Evolutionary conservation across 2,888 invertebrate species (phyloP).

Genomic region (Tineola bisselliella): DNA sequence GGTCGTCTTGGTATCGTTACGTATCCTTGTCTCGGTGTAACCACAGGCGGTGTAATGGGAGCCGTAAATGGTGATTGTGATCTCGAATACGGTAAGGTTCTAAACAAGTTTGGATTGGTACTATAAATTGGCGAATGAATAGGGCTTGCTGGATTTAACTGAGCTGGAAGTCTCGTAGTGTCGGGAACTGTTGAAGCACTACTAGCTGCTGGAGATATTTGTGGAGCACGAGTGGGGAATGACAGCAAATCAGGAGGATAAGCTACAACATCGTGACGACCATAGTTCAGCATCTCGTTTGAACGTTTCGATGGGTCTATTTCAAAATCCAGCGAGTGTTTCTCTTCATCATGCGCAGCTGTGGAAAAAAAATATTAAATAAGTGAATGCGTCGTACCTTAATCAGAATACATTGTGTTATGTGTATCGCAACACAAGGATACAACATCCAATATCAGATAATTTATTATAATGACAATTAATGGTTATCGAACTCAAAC

Average conservation of each 20-base stretch:
- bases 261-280: slow-evolving; percentile 68
- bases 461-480: too few species aligned
- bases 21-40: slow-evolving; percentile 81
- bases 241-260: slow-evolving; percentile 85
- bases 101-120: slow-evolving; percentile 74
- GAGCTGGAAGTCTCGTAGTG: slow-evolving; percentile 70
- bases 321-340: slow-evolving; percentile 73
- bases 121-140: slow-evolving; percentile 74
- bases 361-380: slow-evolving; percentile 19
- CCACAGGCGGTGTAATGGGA: slow-evolving; percentile 69
- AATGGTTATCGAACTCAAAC: too few species aligned
- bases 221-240: slow-evolving; percentile 76
- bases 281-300: slow-evolving; percentile 64
- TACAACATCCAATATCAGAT: too few species aligned
- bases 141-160: slow-evolving; percentile 71
- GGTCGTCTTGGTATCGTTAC: slow-evolving; percentile 88
- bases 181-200: slow-evolving; percentile 84
- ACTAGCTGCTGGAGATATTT: slow-evolving; percentile 82
- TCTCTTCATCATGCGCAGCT: slow-evolving; percentile 76
- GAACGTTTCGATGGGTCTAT: slow-evolving; percentile 62
- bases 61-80: slow-evolving; percentile 82
- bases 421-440: too few species aligned
- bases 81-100: slow-evolving; percentile 82
- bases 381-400: too few species aligned
- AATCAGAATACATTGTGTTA: too few species aligned